A percentile compares a stretch with the other conserved stretches of the same genome.
These are phyloP conservation scores for Venustaconcha ellipsiformis DNA, from an alignment of 1,140 invertebrate species.

Conservation along the genomic window DNA sequence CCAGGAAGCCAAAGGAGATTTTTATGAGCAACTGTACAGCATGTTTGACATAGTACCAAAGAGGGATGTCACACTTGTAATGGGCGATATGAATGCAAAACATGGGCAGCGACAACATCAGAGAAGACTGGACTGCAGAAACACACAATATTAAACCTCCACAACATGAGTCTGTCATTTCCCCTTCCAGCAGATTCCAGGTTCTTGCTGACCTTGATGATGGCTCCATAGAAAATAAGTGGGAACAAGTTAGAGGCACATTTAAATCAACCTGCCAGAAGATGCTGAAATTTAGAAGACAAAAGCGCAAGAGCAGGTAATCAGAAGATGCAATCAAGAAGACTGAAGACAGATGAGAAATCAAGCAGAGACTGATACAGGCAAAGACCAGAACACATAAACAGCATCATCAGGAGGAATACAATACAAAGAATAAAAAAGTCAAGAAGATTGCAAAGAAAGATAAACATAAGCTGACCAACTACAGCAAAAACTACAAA, in stretches of 20 bases:
- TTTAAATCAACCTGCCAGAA: slow-evolving; percentile 8
- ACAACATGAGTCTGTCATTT: neutral
- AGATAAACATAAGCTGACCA: neutral
- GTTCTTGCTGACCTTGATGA: slow-evolving; percentile 9
- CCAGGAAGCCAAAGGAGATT: too few relatives aligned
- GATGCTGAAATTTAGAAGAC: neutral
- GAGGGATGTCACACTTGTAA: too few relatives aligned
- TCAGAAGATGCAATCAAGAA: slow-evolving; percentile 5
- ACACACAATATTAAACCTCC: too few relatives aligned
- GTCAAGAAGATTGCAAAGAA: neutral
- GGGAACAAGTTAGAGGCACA: slow-evolving; percentile 8
- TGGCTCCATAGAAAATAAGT: slow-evolving; percentile 3
- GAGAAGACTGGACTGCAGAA: too few relatives aligned
- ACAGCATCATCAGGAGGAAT: neutral
- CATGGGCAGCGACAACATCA: too few relatives aligned
- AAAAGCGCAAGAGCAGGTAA: slow-evolving; percentile 13
- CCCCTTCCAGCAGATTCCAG: slow-evolving; percentile 9
- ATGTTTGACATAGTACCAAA: too few relatives aligned
- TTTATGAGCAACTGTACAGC: too few relatives aligned
- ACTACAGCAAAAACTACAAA: too few relatives aligned
- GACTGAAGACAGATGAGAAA: slow-evolving; percentile 10
- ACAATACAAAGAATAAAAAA: neutral
- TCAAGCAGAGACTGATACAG: neutral
- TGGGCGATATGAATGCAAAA: too few relatives aligned
- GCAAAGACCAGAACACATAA: slow-evolving; percentile 8